These are phyloP conservation scores for Drosophila oshimai DNA, from an alignment of 1,140 invertebrate genomes.

Conservation along the genomic window DNA sequence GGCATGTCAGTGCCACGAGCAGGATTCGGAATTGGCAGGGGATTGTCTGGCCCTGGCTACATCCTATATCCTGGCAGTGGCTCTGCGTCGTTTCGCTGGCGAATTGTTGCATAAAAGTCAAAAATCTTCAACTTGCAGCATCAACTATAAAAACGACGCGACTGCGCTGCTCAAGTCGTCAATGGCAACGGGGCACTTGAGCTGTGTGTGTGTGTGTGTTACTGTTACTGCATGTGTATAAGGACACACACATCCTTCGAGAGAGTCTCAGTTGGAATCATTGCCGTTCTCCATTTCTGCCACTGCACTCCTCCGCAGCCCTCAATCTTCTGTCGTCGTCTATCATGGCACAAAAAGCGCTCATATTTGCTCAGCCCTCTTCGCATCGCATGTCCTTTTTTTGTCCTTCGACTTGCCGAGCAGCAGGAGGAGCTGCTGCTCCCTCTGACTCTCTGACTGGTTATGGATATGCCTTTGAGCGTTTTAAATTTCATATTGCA, in stretches of 20 bases:
- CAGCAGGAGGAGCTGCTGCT: conserved; percentile 21
- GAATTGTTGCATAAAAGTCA: conserved; percentile 81
- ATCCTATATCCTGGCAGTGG: conserved; percentile 3
- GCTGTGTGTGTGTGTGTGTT: conserved; percentile 15
- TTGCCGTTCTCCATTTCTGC: conserved; percentile 48
- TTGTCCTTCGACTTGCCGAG: conserved; percentile 73
- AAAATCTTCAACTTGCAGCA: conserved; percentile 76
- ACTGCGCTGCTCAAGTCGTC: conserved; percentile 68
- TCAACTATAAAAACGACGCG: conserved; percentile 68
- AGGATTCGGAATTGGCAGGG: conserved; percentile 20
- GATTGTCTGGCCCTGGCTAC: conserved; percentile 4
- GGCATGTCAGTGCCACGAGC: conserved; percentile 55
- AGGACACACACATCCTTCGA: conserved; percentile 10
- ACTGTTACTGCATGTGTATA: no score
- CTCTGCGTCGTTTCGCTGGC: conserved; percentile 53
- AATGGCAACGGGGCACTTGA: conserved; percentile 73
- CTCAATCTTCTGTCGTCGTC: conserved; percentile 55
- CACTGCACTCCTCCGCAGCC: conserved; percentile 13
- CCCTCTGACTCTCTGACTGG: conserved; percentile 31
- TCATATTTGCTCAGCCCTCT: conserved; percentile 74
- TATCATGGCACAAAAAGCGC: conserved; percentile 67
- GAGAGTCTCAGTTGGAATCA: conserved; percentile 38
- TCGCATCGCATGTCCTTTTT: conserved; percentile 71
- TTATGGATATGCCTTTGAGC: conserved; percentile 81
- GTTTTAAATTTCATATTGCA: conserved; percentile 81